Evolutionary conservation across 2,888 invertebrate genomes (phyloP), one percentile per base, ranked within the genome.

Genomic region (Oscheius sp.): DNA sequence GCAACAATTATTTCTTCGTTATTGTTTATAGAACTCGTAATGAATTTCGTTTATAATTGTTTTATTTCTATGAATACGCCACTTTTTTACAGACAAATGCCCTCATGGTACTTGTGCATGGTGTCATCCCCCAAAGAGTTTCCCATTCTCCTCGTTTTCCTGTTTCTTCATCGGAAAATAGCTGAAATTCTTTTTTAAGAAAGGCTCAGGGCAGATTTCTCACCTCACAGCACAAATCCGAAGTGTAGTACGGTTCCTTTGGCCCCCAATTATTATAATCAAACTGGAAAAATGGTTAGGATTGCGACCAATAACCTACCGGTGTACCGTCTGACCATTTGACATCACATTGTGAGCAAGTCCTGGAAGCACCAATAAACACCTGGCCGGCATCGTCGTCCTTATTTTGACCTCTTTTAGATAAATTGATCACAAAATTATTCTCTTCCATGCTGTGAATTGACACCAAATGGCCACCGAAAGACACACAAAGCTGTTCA

Each of bases 371-470:
- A 25, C 55, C 55, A 13, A 55, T 55, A 5, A 6, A 2, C 6
- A 55, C 55, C 13, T 55, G 23, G 3, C 21, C 25, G 18, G 13
- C 21, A 2, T 55, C 5, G 25, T 55, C 25, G 23, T 3, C 21
- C 5, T 7, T 25, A 13, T 13, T 21, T 13, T 18, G 3, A 7
- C 49, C 49, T 13, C 5, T 55, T 25, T 55, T 55, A 6, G 55
- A 21, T 2, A 55, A 23, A 55, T 55, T 25, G 2, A 55, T 55
- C 13, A 55, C 55, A 55, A 55, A 55, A 21, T 25, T 55, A 55
- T 55, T 55, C 21, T 55, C 55, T 25, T 55, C 55, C 18, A 18
- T 25, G 21, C 55, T 55, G 55, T 55, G 55, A 23, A 55, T 55
- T 7, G 55, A 55, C 3, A 21, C 21, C 21, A 55, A 55, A 55